phyloP scores from a whole-genome alignment of 2,888 invertebrate genomes.

The Julus scandinavius region DNA sequence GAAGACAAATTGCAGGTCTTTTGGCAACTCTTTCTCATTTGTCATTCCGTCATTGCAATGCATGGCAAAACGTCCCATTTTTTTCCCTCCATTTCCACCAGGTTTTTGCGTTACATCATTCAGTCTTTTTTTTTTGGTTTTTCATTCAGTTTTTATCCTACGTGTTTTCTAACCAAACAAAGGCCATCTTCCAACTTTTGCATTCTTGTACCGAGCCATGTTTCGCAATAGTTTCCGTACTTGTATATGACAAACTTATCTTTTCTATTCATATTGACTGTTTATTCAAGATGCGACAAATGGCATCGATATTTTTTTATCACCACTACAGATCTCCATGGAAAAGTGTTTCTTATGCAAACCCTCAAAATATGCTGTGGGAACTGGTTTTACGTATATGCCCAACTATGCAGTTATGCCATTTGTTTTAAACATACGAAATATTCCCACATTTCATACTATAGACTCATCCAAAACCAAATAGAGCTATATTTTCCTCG shows the following conservation, averaged over 20 bases:
- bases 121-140: neutral
- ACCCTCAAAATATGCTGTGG: neutral
- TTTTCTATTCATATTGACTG: constrained; percentile 30
- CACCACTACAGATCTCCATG: constrained; percentile 5
- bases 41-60: constrained; percentile 26
- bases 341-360: neutral
- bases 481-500: too few relatives aligned
- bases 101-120: neutral
- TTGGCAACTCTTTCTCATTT: constrained; percentile 2
- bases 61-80: constrained; percentile 15
- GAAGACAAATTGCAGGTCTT: constrained; percentile 27
- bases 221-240: neutral
- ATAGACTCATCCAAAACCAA: too few relatives aligned
- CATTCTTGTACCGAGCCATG: neutral
- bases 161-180: neutral
- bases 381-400: neutral
- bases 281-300: constrained; percentile 29
- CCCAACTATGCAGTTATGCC: too few relatives aligned
- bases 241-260: constrained; percentile 2
- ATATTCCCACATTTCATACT: too few relatives aligned
- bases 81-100: constrained; percentile 5
- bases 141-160: neutral
- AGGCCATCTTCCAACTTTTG: neutral
- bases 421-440: too few relatives aligned
- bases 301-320: constrained; percentile 29